phyloP scores from a whole-genome alignment of 2,888 invertebrate species.

The Venusia cambrica region DNA sequence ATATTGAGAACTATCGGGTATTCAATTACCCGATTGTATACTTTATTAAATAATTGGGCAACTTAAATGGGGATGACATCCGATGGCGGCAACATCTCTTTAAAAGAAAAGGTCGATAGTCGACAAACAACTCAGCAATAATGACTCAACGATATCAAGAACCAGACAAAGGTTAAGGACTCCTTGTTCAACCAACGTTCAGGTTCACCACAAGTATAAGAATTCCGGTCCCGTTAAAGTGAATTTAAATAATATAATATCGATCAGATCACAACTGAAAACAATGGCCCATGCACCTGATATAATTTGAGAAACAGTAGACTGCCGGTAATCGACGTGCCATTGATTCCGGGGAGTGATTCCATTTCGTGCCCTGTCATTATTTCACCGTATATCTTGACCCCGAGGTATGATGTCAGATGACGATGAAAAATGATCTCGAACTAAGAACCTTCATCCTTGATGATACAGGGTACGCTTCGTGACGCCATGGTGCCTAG shows the following conservation, averaged over 20 bases:
- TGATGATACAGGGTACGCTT: constrained; percentile 11
- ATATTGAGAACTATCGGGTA: no score
- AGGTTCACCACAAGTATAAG: constrained; percentile 36
- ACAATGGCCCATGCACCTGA: constrained; percentile 49
- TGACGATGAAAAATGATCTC: constrained; percentile 4
- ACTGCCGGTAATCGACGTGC: constrained; percentile 40
- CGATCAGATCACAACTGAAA: constrained; percentile 47
- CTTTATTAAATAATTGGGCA: no score
- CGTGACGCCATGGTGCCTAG: constrained; percentile 18
- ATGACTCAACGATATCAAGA: constrained; percentile 6
- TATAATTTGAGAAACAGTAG: constrained; percentile 45
- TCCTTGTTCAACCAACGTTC: constrained; percentile 29
- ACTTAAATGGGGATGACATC: no score
- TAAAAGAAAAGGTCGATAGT: no score
- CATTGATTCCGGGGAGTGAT: constrained; percentile 53
- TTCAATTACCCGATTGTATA: no score
- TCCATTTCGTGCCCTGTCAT: constrained; percentile 61
- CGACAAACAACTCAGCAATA: neutral
- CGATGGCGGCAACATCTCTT: no score
- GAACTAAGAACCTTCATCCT: constrained; percentile 19
- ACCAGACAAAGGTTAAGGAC: constrained; percentile 26
- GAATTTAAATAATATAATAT: constrained; percentile 37
- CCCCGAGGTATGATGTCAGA: constrained; percentile 31
- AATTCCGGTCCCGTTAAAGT: constrained; percentile 32
- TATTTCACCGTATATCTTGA: constrained; percentile 70